Conservation (phyloP, 1,140 invertebrate species). For the Lepidurus apus region DNA sequence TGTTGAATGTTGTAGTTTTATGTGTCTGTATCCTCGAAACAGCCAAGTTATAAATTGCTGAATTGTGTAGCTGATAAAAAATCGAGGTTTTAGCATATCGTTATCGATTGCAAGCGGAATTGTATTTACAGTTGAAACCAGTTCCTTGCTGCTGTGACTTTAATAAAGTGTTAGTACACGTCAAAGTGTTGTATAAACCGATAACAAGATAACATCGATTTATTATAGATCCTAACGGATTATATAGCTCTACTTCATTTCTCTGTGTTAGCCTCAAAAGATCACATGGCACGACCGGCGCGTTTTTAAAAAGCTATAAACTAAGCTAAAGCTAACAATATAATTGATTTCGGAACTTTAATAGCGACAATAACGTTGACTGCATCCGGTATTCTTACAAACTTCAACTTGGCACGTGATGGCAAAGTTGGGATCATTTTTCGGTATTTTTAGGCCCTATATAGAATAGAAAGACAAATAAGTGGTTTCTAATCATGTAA, state of each 20-base stretch:
- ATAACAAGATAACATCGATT: too few relatives aligned
- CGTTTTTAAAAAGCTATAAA: background rate
- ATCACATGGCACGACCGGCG: conserved; percentile 20
- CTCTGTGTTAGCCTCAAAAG: conserved; percentile 6
- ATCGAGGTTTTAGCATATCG: too few relatives aligned
- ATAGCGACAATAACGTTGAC: conserved; percentile 28
- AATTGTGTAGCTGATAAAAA: too few relatives aligned
- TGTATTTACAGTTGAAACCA: too few relatives aligned
- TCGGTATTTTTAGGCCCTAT: conserved; percentile 29
- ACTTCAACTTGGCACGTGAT: conserved; percentile 33
- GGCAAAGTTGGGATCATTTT: conserved; percentile 19
- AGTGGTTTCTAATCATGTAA: background rate
- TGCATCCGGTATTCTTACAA: conserved; percentile 29
- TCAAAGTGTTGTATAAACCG: too few relatives aligned
- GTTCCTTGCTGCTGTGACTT: too few relatives aligned
- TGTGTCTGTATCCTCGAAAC: too few relatives aligned
- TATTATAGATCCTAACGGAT: background rate
- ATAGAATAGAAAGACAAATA: background rate
- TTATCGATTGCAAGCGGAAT: too few relatives aligned
- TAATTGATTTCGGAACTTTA: background rate
- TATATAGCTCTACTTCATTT: background rate
- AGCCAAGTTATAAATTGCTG: too few relatives aligned
- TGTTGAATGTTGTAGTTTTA: too few relatives aligned
- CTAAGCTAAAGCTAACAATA: background rate
- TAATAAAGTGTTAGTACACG: too few relatives aligned